These are phyloP conservation scores for Pterocles burchelli DNA, from an alignment of 2,113 vertebrate species.

Conservation along the genomic window DNA sequence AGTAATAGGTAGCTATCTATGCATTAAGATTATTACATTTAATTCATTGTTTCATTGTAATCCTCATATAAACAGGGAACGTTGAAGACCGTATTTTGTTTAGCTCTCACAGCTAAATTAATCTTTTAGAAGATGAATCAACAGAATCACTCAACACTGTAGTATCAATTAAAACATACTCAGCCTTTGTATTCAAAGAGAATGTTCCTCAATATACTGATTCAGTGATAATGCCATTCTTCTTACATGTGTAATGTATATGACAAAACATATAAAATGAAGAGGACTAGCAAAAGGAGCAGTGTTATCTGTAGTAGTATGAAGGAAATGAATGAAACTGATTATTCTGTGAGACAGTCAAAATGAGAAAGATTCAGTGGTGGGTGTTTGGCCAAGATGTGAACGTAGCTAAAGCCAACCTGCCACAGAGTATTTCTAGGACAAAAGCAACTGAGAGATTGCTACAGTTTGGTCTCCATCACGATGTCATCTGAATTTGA, in stretches of 20 bases:
- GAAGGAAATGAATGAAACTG: background rate
- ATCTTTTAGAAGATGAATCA: background rate
- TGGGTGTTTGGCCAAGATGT: background rate
- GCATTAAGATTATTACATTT: background rate
- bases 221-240: background rate
- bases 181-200: background rate
- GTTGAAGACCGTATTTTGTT: background rate
- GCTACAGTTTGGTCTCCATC: background rate
- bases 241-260: background rate
- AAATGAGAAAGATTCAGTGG: background rate
- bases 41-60: background rate
- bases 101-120: background rate
- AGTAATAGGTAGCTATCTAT: background rate
- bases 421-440: background rate
- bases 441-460: background rate
- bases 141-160: background rate
- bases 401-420: background rate
- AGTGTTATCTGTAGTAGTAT: background rate
- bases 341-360: background rate
- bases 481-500: background rate
- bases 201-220: background rate
- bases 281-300: background rate
- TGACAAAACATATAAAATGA: background rate
- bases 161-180: background rate
- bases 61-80: background rate